These are phyloP conservation scores for Bettongia penicillata DNA, from an alignment of 2,113 vertebrate genomes.

Conservation along the genomic window DNA sequence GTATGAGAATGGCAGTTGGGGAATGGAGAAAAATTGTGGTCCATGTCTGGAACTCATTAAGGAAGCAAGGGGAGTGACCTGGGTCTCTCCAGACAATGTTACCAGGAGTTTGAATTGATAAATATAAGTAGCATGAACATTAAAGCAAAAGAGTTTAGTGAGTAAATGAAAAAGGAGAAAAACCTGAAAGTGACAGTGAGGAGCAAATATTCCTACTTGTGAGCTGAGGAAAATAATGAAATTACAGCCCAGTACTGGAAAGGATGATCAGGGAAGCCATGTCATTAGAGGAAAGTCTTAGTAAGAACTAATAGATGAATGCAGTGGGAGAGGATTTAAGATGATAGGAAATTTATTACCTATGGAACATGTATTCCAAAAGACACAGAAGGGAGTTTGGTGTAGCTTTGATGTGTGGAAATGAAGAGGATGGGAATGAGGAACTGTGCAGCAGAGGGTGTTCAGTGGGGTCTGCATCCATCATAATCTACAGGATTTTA, in stretches of 20 bases:
- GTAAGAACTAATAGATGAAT: background rate
- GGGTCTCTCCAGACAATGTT: background rate
- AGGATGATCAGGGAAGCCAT: background rate
- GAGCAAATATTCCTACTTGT: background rate
- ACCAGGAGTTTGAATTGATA: background rate
- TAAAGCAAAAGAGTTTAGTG: background rate
- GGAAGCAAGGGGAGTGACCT: background rate
- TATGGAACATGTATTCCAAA: background rate
- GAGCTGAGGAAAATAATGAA: background rate
- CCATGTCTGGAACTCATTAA: background rate
- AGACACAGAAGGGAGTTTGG: background rate
- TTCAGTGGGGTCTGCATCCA: background rate
- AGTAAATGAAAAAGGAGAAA: background rate
- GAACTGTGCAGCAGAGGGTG: background rate
- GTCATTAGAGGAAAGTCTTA: background rate
- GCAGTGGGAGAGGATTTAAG: background rate
- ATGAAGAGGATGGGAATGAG: background rate
- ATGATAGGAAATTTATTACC: background rate
- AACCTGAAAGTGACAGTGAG: background rate
- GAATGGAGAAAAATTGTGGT: background rate
- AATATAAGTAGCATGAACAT: background rate
- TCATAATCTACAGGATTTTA: background rate
- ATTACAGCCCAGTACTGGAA: background rate
- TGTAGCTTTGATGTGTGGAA: background rate
- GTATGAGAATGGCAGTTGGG: background rate